Conservation (phyloP, 2,797 vertebrate genomes). For the Siniperca scherzeri region DNA sequence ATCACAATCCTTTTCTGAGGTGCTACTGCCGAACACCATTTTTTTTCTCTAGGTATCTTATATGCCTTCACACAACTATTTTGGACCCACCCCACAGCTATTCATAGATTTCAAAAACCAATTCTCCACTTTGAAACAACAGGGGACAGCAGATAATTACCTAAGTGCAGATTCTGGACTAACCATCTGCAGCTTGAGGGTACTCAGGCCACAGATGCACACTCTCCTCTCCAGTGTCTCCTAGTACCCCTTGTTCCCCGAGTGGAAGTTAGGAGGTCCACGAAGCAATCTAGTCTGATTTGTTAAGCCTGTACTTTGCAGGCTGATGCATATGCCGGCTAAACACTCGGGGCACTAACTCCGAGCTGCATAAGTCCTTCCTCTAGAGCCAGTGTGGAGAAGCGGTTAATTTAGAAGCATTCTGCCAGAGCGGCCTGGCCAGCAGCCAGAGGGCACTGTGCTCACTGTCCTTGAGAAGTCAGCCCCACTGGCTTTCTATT, state of each 20-base stretch:
- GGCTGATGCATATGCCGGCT: slow-evolving; percentile 79
- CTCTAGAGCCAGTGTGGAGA: slow-evolving; percentile 80
- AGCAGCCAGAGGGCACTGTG: slow-evolving; percentile 86
- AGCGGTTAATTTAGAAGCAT: slow-evolving; percentile 89
- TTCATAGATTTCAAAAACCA: slow-evolving; percentile 82
- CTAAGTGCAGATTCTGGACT: slow-evolving; percentile 85
- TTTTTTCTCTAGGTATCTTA: slow-evolving; percentile 47
- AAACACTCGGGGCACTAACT: slow-evolving; percentile 81
- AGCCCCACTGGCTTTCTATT: slow-evolving; percentile 84
- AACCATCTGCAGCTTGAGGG: slow-evolving; percentile 85
- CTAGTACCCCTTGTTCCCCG: slow-evolving; percentile 73
- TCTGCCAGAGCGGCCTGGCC: slow-evolving; percentile 86
- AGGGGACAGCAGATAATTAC: slow-evolving; percentile 87
- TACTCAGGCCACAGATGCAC: slow-evolving; percentile 80
- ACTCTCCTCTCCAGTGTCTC: slow-evolving; percentile 69
- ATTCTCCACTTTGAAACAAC: slow-evolving; percentile 84
- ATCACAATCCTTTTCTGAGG: slow-evolving; percentile 17
- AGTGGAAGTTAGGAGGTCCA: slow-evolving; percentile 76
- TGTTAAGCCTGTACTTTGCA: slow-evolving; percentile 86
- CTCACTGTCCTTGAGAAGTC: slow-evolving; percentile 87
- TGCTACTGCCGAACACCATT: slow-evolving; percentile 18
- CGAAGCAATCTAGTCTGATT: slow-evolving; percentile 86
- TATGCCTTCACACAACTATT: slow-evolving; percentile 65
- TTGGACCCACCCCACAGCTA: slow-evolving; percentile 71
- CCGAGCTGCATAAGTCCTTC: slow-evolving; percentile 81